Base-by-base conservation (phyloP, 2,113 vertebrate species). In the Platysteira castanea region DNA sequence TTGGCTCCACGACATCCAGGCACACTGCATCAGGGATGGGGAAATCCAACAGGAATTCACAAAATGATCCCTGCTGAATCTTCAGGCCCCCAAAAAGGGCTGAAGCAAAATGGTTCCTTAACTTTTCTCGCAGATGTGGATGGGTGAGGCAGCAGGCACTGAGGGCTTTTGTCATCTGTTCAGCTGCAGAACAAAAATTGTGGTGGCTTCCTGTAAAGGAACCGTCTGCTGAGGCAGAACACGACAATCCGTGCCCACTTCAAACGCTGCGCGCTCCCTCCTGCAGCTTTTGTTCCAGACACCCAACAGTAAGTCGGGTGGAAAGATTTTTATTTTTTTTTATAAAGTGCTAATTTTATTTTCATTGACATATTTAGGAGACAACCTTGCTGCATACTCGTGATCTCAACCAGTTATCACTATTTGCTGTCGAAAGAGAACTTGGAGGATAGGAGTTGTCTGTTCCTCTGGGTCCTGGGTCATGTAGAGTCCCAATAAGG, bases 161-260 rank as follows among this genome's bases (percentile, higher is more conserved):
- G 44, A 94, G 37, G 28, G 42, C 19, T 96, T 89, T 94, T 0
- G 0, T 88, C n/a, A 74, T 31, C 50, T 90, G 46, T 61, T 86
- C 10, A 7, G 49, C 42, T 90, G 65, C 59, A 83, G 63, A 93
- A 91, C 59, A 80, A 90, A 87, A 83, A 39, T 70, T 60, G 65
- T 75, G 80, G 47, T 23, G 47, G 75, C 20, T 96, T 97, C 95
- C 92, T 96, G 81, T 89, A 65, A 95, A 87, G 65, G 37, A 95
- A 23, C 75, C 0, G 0, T 54, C 59, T 57, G 59, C 71, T 86
- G 75, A 93, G 67, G 39, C 63, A 96, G 95, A 93, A 85, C 56
- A 9, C 3, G 30, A 91, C 7, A 3, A 42, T 35, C 35, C 0
- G 2, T 63, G 74, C 84, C 90, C 63, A 70, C 82, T 89, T 93